Conservation (phyloP, 2,113 vertebrate genomes). For the Scytalopus superciliaris region DNA sequence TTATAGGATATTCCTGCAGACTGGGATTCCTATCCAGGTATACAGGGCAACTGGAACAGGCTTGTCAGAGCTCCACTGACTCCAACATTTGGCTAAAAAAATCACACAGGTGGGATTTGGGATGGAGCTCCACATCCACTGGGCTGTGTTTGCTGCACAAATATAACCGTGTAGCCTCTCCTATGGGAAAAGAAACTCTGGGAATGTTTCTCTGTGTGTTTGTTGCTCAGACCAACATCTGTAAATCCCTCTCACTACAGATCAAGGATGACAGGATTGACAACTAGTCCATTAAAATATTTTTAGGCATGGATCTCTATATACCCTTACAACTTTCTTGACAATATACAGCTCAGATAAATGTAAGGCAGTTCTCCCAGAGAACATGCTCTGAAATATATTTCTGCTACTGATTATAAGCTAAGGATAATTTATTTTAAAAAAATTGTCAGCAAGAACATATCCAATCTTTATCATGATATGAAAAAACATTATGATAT, state of each 20-base stretch:
- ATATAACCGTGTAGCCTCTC: not conserved
- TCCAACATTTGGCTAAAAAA: not conserved
- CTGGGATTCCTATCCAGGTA: not conserved
- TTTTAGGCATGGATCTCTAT: not conserved
- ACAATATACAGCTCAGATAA: not conserved
- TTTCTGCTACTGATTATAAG: not conserved
- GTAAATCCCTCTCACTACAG: not conserved
- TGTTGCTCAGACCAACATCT: not conserved
- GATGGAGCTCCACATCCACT: not conserved
- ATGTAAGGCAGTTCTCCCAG: not conserved
- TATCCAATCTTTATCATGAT: not conserved
- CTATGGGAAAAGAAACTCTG: not conserved
- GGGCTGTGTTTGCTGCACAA: fast-evolving
- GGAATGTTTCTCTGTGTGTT: not conserved
- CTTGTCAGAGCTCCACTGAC: not conserved
- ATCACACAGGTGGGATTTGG: fast-evolving
- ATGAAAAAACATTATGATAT: not conserved
- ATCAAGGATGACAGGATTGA: not conserved
- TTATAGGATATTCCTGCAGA: not conserved
- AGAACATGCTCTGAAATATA: not conserved
- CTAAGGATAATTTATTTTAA: not conserved
- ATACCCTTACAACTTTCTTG: not conserved
- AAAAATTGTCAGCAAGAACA: not conserved
- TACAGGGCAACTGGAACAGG: not conserved
- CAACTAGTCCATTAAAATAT: not conserved